phyloP scores from a whole-genome alignment of 35 echinoderm and acorn worm genomes.

The Ophiothrix spiculata region DNA sequence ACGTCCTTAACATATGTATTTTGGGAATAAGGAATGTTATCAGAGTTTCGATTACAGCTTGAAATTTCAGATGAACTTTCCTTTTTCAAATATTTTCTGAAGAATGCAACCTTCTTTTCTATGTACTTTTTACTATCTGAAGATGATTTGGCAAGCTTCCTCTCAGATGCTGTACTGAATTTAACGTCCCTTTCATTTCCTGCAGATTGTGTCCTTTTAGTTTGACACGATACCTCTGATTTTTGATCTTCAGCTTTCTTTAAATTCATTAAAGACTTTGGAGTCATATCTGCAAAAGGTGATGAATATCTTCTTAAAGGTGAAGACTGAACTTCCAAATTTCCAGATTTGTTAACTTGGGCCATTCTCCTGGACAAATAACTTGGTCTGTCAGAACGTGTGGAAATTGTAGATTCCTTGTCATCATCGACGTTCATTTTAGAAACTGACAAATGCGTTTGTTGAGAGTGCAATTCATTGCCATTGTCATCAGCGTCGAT shows the following conservation, averaged over 20 bases:
- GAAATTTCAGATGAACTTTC: not conserved
- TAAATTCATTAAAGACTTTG: not conserved
- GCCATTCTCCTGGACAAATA: not conserved
- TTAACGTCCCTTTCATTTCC: not conserved
- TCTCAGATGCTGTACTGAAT: no score
- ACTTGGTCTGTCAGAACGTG: not conserved
- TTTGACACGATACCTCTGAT: not conserved
- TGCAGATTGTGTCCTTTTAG: not conserved
- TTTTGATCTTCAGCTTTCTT: not conserved
- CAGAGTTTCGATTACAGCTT: no score
- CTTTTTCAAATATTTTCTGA: not conserved
- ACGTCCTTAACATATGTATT: not conserved
- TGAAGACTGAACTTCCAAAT: not conserved
- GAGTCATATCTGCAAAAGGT: not conserved
- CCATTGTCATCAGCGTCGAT: not conserved
- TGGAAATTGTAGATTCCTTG: not conserved
- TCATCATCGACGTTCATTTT: not conserved
- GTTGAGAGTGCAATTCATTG: not conserved
- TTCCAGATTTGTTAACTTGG: not conserved
- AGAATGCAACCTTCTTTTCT: not conserved
- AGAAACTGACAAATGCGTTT: not conserved
- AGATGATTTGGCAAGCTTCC: no score
- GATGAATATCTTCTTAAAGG: not conserved
- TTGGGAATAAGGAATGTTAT: no score
- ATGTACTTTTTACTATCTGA: not conserved